Base-by-base conservation (phyloP, 2,113 vertebrate species). In the Clarias gariepinus region DNA sequence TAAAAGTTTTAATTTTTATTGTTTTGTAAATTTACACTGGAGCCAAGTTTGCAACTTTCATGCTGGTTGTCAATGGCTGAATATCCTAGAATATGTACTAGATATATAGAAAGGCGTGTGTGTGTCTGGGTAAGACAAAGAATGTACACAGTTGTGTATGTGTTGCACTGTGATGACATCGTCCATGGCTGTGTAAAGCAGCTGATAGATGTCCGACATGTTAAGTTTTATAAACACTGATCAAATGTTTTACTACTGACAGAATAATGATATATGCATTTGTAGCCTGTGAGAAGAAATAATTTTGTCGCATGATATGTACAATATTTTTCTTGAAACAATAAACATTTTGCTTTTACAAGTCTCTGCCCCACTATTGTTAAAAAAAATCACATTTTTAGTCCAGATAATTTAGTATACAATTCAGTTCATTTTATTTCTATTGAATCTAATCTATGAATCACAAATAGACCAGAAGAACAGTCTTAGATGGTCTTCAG, bases 181-280 rank as follows among this genome's bases (percentile, higher is more conserved):
- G 23, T 78, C 89, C 88, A 87, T 89, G 91, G 89, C 92, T 88
- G 73, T 36, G 15, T 53, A n/a, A 58, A 63, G 61, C 52, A 63
- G 33, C 55, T 90, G 82, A 86, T 61, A 86, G 77, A 84, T 93
- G 92, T 92, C 90, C 86, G 90, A 81, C 88, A 90, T 92, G 93
- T 93, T 92, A 93, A 80, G 92, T 95, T 95, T 94, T 94, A 94
- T 94, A 94, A 95, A 94, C 93, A 92, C 91, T 93, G 91, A 84
- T 91, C 87, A 92, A 91, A 87, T 88, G 57, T 88, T 86, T 23
- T 81, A 86, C 91, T 90, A 91, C 87, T 92, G 91, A 93, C 89
- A 88, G 18, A 92, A 81, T 91, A 90, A 91, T 89, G 89, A 93
- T 71, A 85, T 78, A 83, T 53, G 41, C 28, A 73, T 80, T 92